Percentiles rank a stretch among this genome's conserved stretches.
phyloP scores from a whole-genome alignment of 1,140 invertebrate species.

The Melipona quadrifasciata region DNA sequence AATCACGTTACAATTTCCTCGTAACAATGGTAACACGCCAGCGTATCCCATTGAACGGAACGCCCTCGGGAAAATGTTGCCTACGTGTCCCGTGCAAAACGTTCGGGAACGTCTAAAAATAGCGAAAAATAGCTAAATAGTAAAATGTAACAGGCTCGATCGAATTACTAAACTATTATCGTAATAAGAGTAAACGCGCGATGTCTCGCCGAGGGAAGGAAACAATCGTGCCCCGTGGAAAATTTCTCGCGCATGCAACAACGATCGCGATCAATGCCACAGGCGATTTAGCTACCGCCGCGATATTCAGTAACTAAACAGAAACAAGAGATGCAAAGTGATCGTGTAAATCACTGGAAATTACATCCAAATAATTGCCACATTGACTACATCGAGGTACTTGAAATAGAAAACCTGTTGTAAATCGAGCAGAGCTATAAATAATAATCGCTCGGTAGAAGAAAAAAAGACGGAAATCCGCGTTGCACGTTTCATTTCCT shows the following conservation, averaged over 20 bases:
- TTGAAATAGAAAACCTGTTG: no score
- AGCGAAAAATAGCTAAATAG: neutral
- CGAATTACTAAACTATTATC: constrained; percentile 9
- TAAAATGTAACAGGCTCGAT: constrained; percentile 8
- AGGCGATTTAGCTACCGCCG: neutral
- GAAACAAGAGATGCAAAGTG: neutral
- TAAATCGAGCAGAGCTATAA: no score
- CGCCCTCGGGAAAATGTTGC: neutral
- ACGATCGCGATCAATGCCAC: neutral
- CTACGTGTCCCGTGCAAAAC: neutral
- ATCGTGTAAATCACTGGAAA: neutral
- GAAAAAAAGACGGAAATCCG: no score
- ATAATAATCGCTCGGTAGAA: no score
- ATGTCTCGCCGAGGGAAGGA: no score
- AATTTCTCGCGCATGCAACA: constrained; percentile 14
- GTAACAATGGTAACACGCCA: neutral
- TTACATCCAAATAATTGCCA: neutral
- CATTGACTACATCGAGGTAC: no score
- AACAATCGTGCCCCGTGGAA: constrained; percentile 20
- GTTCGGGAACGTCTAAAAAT: constrained; percentile 15
- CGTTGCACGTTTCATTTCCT: no score
- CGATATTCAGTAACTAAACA: neutral
- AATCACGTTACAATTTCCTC: constrained; percentile 10
- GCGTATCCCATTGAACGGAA: neutral
- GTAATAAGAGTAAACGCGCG: neutral